Evolutionary conservation across 2,113 vertebrate species (phyloP).

Genomic region (Arothron firmamentum): DNA sequence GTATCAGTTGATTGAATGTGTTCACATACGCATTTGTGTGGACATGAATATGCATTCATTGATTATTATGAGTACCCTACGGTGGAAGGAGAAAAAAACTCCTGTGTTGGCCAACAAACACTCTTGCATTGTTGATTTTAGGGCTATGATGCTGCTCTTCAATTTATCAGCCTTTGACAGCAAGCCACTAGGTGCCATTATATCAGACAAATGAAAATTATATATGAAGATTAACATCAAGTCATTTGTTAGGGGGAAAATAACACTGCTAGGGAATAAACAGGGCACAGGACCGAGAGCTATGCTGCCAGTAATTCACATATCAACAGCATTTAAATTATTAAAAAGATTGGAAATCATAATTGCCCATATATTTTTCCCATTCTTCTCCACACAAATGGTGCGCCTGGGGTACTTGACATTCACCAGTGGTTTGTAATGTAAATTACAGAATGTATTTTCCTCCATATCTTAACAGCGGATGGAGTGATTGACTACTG

Average conservation of each 20-base stretch:
- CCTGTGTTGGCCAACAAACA: conserved; percentile 56
- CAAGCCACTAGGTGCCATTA: conserved; percentile 72
- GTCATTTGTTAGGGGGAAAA: conserved; percentile 73
- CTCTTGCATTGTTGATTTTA: conserved; percentile 64
- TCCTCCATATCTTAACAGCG: conserved; percentile 92
- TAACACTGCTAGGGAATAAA: conserved; percentile 65
- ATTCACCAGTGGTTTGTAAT: conserved; percentile 97
- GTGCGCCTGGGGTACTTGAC: conserved; percentile 86
- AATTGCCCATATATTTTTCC: conserved; percentile 89
- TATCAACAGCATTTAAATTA: conserved; percentile 80
- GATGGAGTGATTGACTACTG: conserved; percentile 98
- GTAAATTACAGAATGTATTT: conserved; percentile 94
- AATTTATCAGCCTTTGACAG: conserved; percentile 75
- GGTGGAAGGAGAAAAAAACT: conserved; percentile 14
- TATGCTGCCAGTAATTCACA: conserved; percentile 73
- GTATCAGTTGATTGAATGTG: conserved; percentile 51
- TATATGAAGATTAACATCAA: conserved; percentile 78
- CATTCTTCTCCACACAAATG: conserved; percentile 79
- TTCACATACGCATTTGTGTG: conserved; percentile 34
- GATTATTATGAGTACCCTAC: conserved; percentile 58
- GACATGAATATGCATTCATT: conserved; percentile 66
- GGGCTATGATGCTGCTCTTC: conserved; percentile 66
- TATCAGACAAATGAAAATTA: conserved; percentile 76
- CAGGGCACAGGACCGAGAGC: conserved; percentile 56
- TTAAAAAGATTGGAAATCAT: conserved; percentile 83